Evolutionary conservation across 1,140 invertebrate species (phyloP).

Genomic region (Hylyphantes graminicola): DNA sequence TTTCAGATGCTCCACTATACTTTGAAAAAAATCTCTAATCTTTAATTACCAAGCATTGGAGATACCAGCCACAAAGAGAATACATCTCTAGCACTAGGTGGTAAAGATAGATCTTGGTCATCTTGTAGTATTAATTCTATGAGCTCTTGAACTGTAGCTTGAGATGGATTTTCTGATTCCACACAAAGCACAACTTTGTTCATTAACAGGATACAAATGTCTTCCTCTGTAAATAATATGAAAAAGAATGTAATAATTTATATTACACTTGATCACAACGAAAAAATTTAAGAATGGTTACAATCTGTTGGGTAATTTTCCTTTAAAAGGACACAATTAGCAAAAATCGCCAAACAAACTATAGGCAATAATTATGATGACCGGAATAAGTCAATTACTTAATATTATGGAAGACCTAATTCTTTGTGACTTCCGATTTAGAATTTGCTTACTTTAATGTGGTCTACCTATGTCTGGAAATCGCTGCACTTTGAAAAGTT

Average conservation of each 20-base stretch:
- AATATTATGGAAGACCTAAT: too few species aligned
- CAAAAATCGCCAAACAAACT: neutral
- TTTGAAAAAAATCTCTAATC: neutral
- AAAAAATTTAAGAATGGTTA: too few species aligned
- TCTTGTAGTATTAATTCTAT: conserved; percentile 69
- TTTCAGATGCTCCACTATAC: neutral
- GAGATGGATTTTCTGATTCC: conserved; percentile 70
- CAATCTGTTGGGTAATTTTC: too few species aligned
- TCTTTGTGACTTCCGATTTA: too few species aligned
- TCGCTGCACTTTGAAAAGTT: too few species aligned
- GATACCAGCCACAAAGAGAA: conserved; percentile 79
- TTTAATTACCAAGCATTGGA: conserved; percentile 71
- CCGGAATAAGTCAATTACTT: too few species aligned
- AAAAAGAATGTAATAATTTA: too few species aligned
- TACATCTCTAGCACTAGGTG: conserved; percentile 71
- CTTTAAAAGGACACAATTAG: too few species aligned
- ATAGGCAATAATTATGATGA: neutral
- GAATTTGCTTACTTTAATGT: too few species aligned
- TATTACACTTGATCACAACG: too few species aligned
- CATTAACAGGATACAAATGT: conserved; percentile 73
- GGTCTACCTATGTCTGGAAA: too few species aligned
- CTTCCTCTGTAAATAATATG: conserved; percentile 55
- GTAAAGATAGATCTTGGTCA: conserved; percentile 73
- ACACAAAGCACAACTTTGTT: conserved; percentile 72
- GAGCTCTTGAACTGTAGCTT: conserved; percentile 70